phyloP scores from a whole-genome alignment of 2,797 vertebrate species.

The Crax fasciolata region DNA sequence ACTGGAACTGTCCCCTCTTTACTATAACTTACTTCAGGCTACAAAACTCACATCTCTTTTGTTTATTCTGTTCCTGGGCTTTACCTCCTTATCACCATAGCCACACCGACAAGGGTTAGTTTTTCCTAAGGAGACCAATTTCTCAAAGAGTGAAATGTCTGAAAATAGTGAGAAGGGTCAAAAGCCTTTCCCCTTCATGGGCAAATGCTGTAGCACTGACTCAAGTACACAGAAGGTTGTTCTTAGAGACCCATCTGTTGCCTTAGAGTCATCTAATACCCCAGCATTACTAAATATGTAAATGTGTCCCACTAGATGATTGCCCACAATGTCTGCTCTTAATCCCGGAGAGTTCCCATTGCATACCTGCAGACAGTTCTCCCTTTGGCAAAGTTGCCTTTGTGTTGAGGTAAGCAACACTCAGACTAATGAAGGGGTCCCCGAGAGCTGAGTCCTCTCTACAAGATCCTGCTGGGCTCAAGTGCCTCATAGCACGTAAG shows the following conservation, averaged over 20 bases:
- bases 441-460: background rate
- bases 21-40: background rate
- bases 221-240: background rate
- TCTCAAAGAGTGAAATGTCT: background rate
- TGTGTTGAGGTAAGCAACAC: background rate
- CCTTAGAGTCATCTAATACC: background rate
- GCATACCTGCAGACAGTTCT: background rate
- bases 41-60: background rate
- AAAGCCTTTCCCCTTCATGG: background rate
- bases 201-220: background rate
- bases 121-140: background rate
- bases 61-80: background rate
- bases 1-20: background rate
- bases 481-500: background rate
- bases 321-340: background rate
- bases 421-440: background rate
- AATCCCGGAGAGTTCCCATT: background rate
- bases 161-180: background rate
- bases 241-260: background rate
- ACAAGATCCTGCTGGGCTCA: background rate
- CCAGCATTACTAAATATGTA: background rate
- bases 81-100: background rate
- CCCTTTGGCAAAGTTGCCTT: background rate
- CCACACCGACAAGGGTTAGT: background rate
- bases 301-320: background rate